Base-by-base conservation (phyloP, 1,140 invertebrate species). In the Eumeta japonica region DNA sequence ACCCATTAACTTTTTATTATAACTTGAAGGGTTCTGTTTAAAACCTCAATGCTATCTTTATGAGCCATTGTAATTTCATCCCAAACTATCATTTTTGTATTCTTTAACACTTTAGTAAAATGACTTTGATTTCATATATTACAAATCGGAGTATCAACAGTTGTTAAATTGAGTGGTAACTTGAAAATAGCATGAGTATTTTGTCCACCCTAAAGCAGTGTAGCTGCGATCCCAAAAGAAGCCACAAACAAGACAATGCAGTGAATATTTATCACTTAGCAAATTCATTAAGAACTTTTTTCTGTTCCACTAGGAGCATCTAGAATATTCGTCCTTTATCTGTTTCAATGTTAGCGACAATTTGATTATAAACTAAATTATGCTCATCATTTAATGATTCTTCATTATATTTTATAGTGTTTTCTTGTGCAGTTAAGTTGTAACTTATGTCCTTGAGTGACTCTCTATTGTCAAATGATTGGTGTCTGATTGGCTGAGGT, bases 191-290 rank as follows among this genome's bases (percentile, higher is more conserved):
- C 77, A 65, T 82, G 79, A 28, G 71, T 71, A 16, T 79, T 83
- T 55, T 63, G 45, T 13, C 77, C 79, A 38, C 71, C 67, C 16
- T 55, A 38, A 19, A 81, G 43, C n/a, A 81, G 49, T 20, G 73
- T 79, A 10, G 79, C 75, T 16, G 78, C 76, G 16, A 82, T 80
- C 31, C 77, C 77, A 15, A 77, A 79, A n/a, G n/a, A n/a, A n/a
- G 79, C 78, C 10, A 78, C 46, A 3, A 72, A 68, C 17, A 80
- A 29, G 16, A 68, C 67, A 41, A 68, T 63, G 28, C 55, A 37
- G 41, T 37, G 40, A 41, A n/a, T n/a, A n/a, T n/a, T n/a, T n/a
- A n/a, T n/a, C n/a, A n/a, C n/a, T n/a, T n/a, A n/a, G n/a, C n/a
- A n/a, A n/a, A n/a, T n/a, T n/a, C n/a, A n/a, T n/a, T n/a, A n/a